These are phyloP conservation scores for Ethmia dodecea DNA, from an alignment of 2,888 invertebrate genomes.

Conservation along the genomic window DNA sequence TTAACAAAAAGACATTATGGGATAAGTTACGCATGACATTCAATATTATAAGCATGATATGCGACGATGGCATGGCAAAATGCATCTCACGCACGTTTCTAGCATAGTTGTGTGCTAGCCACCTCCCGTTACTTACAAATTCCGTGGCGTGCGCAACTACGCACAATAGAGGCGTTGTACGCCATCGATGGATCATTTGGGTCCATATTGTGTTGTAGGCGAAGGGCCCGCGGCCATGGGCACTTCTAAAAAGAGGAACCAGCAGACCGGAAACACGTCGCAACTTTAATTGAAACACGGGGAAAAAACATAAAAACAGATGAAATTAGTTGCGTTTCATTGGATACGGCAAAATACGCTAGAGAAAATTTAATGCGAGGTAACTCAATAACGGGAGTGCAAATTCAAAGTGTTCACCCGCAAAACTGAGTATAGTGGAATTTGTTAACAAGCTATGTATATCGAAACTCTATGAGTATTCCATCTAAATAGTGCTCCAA, in stretches of 20 bases:
- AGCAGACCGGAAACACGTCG: conserved; percentile 45
- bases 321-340: conserved; percentile 37
- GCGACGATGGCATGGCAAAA: conserved; percentile 40
- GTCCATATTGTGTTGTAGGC: conserved; percentile 44
- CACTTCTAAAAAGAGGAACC: conserved; percentile 31
- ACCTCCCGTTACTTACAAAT: conserved; percentile 61
- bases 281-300: conserved; percentile 47
- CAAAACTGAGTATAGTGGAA: conserved; percentile 5
- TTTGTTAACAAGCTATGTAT: neutral
- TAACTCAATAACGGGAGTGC: conserved; percentile 34
- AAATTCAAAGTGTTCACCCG: too few species aligned
- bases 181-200: conserved; percentile 55
- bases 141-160: conserved; percentile 45
- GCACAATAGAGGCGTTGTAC: conserved; percentile 48
- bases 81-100: conserved; percentile 50
- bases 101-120: conserved; percentile 42
- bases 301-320: conserved; percentile 43
- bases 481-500: too few species aligned
- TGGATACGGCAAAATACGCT: conserved; percentile 28
- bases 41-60: conserved; percentile 13
- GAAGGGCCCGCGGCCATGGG: conserved; percentile 41
- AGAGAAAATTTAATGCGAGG: conserved; percentile 27
- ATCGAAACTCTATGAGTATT: neutral
- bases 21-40: neutral
- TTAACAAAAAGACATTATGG: too few species aligned